A percentile compares a stretch with the other conserved stretches of the same genome.
phyloP scores from a whole-genome alignment of 1,140 invertebrate genomes.

The Myzus persicae region DNA sequence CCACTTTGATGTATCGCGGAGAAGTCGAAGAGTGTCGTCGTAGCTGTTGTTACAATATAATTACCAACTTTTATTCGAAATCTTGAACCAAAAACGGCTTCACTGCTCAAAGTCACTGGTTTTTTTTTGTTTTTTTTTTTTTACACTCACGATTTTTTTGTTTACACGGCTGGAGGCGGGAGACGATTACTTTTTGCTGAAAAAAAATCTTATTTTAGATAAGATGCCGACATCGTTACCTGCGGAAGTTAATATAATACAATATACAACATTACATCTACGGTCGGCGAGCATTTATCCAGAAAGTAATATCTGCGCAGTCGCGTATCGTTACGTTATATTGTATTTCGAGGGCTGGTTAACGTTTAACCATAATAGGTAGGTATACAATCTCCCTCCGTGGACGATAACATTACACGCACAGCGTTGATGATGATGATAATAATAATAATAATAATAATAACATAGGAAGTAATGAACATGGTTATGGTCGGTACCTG shows the following conservation, averaged over 20 bases:
- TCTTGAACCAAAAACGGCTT: not conserved
- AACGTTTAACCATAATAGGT: not conserved
- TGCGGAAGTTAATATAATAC: not conserved
- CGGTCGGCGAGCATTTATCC: not conserved
- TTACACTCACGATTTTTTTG: not conserved
- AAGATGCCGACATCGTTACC: not conserved
- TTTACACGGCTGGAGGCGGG: not conserved
- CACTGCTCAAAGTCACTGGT: not conserved
- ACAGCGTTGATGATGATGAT: not conserved
- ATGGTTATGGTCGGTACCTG: not conserved
- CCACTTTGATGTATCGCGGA: not conserved
- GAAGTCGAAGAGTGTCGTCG: not conserved
- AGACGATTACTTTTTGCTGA: too few relatives aligned
- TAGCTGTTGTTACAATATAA: too few relatives aligned
- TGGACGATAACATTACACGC: not conserved
- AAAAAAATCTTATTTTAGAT: not conserved
- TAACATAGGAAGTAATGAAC: not conserved
- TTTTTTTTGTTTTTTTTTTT: not conserved
- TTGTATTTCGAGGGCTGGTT: not conserved
- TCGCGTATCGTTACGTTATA: not conserved
- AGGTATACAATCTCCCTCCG: not conserved
- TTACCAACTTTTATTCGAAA: not conserved
- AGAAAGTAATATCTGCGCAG: not conserved
- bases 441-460: too few relatives aligned
- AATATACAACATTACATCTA: conserved; percentile 19